These are phyloP conservation scores for Magallana gigas DNA, from an alignment of 1,140 invertebrate species.

Conservation along the genomic window DNA sequence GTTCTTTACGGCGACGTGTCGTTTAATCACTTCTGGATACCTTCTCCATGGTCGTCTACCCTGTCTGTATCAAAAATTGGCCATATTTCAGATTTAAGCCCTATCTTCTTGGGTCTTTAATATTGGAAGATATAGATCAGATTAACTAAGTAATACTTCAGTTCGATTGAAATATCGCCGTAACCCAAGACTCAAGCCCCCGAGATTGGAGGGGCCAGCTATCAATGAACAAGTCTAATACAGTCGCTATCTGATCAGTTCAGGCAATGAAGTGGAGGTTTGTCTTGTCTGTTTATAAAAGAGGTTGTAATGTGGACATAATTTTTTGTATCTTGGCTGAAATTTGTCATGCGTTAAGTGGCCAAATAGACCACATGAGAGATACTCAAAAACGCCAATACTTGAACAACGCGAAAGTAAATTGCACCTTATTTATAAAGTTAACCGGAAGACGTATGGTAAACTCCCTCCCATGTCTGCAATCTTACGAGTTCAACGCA, in stretches of 20 bases:
- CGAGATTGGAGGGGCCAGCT: not conserved
- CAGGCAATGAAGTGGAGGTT: not conserved
- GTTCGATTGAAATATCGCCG: constrained; percentile 33
- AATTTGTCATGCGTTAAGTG: not conserved
- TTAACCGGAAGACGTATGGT: not conserved
- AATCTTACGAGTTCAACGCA: not conserved
- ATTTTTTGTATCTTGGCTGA: not conserved
- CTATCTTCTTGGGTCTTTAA: not conserved
- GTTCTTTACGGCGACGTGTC: not conserved
- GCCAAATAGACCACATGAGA: not conserved
- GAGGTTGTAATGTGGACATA: constrained; percentile 11
- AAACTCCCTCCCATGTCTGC: not conserved
- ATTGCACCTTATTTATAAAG: not conserved
- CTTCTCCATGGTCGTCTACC: not conserved
- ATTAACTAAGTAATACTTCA: constrained; percentile 6
- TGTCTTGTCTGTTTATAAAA: not conserved
- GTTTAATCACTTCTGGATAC: constrained; percentile 9
- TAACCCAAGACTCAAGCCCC: constrained; percentile 11
- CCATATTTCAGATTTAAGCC: constrained; percentile 36
- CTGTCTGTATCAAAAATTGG: not conserved
- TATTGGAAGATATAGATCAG: constrained; percentile 13
- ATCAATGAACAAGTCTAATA: constrained; percentile 24
- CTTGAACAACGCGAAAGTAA: not conserved
- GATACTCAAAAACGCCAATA: not conserved
- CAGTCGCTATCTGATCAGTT: not conserved